Percentiles rank a stretch among this genome's conserved stretches.
phyloP scores from a whole-genome alignment of 2,113 vertebrate genomes.

The pig (Sus scrofa) region DNA sequence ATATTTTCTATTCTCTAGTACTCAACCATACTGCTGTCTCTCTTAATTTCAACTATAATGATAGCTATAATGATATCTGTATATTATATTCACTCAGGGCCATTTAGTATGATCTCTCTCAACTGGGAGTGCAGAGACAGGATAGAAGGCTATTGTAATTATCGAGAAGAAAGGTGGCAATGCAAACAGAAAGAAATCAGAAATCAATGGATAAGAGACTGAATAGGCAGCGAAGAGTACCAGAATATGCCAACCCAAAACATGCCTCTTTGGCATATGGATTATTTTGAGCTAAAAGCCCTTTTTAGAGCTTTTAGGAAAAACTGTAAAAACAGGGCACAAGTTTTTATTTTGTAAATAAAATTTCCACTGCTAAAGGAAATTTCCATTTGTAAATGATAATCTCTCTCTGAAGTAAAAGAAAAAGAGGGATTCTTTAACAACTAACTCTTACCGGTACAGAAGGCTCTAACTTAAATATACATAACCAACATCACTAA shows the following conservation, averaged over 20 bases:
- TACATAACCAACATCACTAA: neutral
- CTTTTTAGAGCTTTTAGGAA: neutral
- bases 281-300: neutral
- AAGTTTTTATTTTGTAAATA: neutral
- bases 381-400: neutral
- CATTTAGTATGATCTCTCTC: neutral
- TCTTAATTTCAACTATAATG: slow-evolving; percentile 32
- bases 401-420: neutral
- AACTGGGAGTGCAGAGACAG: neutral
- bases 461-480: neutral
- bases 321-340: neutral
- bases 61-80: too few relatives aligned
- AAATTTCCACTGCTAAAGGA: neutral
- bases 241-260: neutral
- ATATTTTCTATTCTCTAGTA: slow-evolving; percentile 6
- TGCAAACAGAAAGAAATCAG: neutral
- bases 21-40: neutral
- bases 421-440: neutral
- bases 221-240: neutral
- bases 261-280: neutral
- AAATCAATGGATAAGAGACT: neutral
- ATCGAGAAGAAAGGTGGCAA: neutral
- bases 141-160: neutral
- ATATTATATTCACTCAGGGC: neutral
- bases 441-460: neutral